phyloP scores from a whole-genome alignment of 2,888 invertebrate species.

The Drosophila quinaria region DNA sequence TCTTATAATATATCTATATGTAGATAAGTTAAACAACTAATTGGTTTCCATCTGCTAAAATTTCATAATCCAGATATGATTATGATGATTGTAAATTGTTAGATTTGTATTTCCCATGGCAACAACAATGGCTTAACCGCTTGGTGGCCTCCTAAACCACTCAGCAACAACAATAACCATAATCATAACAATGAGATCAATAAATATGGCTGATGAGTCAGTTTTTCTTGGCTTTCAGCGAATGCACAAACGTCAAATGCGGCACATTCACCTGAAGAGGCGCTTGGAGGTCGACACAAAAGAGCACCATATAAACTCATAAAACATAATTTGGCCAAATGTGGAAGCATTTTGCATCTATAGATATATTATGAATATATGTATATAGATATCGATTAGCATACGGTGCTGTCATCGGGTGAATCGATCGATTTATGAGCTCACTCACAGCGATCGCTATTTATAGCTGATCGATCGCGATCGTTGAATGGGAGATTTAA shows the following conservation, averaged over 20 bases:
- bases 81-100: slow-evolving; percentile 12
- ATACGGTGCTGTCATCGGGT: slow-evolving; percentile 33
- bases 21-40: background rate
- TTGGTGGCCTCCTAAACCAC: slow-evolving; percentile 55
- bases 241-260: slow-evolving; percentile 39
- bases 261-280: slow-evolving; percentile 48
- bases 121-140: slow-evolving; percentile 30
- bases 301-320: slow-evolving; percentile 46
- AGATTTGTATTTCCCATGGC: slow-evolving; percentile 22
- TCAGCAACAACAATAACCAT: slow-evolving; percentile 25
- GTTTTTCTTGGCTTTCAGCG: slow-evolving; percentile 15
- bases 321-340: slow-evolving; percentile 65
- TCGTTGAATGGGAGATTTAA: background rate
- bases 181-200: slow-evolving; percentile 22
- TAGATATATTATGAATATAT: slow-evolving; percentile 22
- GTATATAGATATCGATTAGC: slow-evolving; percentile 24
- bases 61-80: slow-evolving; percentile 20
- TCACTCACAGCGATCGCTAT: slow-evolving; percentile 14
- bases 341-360: slow-evolving; percentile 44
- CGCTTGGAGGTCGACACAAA: slow-evolving; percentile 47
- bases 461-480: background rate
- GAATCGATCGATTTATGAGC: slow-evolving; percentile 53
- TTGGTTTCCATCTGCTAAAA: background rate
- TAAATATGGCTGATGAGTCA: slow-evolving; percentile 44
- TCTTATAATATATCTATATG: background rate